phyloP scores from a whole-genome alignment of 2,888 invertebrate genomes.

The Tachina fera region DNA sequence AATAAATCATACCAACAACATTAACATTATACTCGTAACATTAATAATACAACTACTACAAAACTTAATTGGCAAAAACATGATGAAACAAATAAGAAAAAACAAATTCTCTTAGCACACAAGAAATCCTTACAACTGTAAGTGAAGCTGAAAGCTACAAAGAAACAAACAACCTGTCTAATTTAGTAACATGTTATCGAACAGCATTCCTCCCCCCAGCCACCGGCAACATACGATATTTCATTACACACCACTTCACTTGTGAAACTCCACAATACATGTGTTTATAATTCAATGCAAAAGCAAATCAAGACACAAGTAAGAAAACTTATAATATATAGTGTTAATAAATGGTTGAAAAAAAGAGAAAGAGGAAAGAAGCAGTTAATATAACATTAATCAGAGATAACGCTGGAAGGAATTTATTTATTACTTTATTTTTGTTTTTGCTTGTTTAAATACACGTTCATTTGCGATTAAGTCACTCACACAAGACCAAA shows the following conservation, averaged over 20 bases:
- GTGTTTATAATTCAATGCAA: background rate
- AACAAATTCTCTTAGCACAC: background rate
- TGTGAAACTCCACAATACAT: background rate
- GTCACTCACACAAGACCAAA: constrained; percentile 8
- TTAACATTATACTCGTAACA: background rate
- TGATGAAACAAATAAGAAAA: background rate
- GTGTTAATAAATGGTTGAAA: background rate
- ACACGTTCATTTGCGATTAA: constrained; percentile 21
- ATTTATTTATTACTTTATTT: constrained; percentile 67
- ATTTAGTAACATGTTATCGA: constrained; percentile 49
- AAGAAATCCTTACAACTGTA: constrained; percentile 1
- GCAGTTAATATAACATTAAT: constrained; percentile 48
- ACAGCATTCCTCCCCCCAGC: background rate
- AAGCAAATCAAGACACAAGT: background rate
- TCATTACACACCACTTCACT: constrained; percentile 28
- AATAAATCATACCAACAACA: constrained; percentile 37
- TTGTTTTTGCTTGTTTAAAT: constrained; percentile 2
- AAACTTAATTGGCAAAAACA: constrained; percentile 17
- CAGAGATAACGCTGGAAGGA: constrained; percentile 55
- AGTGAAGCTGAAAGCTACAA: background rate
- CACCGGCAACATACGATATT: background rate
- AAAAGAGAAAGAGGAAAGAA: constrained; percentile 20
- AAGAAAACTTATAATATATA: background rate
- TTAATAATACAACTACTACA: background rate
- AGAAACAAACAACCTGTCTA: constrained; percentile 49